Base-by-base conservation (phyloP, 2,113 vertebrate species). In the Taurulus bubalis region DNA sequence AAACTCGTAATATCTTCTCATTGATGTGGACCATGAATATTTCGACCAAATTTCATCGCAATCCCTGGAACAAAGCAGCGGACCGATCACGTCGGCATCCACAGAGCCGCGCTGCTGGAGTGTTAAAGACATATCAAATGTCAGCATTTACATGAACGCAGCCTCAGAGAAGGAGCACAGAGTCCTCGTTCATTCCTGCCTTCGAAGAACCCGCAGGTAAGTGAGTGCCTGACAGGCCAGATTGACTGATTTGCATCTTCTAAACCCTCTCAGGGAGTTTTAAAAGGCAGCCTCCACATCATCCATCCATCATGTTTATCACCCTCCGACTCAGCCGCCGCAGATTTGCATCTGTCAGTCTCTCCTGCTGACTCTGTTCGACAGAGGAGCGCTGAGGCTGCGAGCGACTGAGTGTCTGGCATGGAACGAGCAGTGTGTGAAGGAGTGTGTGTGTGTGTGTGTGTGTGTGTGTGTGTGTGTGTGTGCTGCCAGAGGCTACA, bases 241-340 rank as follows among this genome's bases (percentile, higher is more conserved):
- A 72, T 3, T 49, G 72, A 68, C 28, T 64, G 34, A 86, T 81
- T 58, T 63, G 40, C 45, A 71, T 76, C 55, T 45, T 80, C 16
- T 3, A 55, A 65, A 63, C 5, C 69, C 12, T 49, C 14, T 42
- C 10, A 32, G 49, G 10, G 42, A 73, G n/a, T 3, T 73, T 26
- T 74, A 51, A 77, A 58, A 40, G 56, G 64, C 75, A 75, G 45
- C 12, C 49, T 58, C n/a, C 9, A 47, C 60, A 55, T 63, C 28
- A 73, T 68, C 11, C 18, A 75, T 84, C 64, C 68, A 74, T 83
- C 80, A 79, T 59, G 60, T 84, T 84, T 69, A 86, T 80, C 70
- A 49, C 28, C 60, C 24, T 55, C 36, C 56, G 55, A 76, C 71
- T 83, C 70, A 70, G 72, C 70, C 82, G 32, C 36, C 3, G 6